Conservation (phyloP, 2,888 invertebrate genomes). For the Pyrgus malvae region DNA sequence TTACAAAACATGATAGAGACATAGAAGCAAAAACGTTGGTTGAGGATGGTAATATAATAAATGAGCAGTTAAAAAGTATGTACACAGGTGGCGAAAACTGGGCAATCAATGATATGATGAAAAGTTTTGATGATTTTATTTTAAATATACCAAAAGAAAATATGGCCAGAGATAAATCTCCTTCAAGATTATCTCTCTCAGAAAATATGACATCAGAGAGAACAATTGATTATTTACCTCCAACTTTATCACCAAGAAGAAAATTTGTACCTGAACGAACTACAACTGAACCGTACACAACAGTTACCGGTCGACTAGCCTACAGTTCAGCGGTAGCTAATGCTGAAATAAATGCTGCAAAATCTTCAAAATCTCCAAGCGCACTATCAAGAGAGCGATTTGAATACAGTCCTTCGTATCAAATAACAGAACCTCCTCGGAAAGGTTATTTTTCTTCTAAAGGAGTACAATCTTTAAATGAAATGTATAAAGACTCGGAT, state of each 20-base stretch:
- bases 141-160: constrained; percentile 76
- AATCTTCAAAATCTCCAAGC: constrained; percentile 75
- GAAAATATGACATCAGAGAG: constrained; percentile 84
- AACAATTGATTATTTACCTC: constrained; percentile 83
- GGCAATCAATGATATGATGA: constrained; percentile 85
- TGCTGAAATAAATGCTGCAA: constrained; percentile 81
- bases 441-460: constrained; percentile 66
- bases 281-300: constrained; percentile 84
- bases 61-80: constrained; percentile 86
- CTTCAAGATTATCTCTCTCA: constrained; percentile 83
- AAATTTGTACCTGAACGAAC: constrained; percentile 80
- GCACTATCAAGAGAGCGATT: constrained; percentile 82
- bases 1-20: constrained; percentile 73
- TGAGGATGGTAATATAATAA: constrained; percentile 85
- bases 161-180: constrained; percentile 78
- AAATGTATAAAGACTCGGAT: constrained; percentile 77
- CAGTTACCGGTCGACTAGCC: constrained; percentile 84
- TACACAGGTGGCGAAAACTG: constrained; percentile 85
- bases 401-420: constrained; percentile 80
- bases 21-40: constrained; percentile 82
- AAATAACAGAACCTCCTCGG: constrained; percentile 60
- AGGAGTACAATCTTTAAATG: constrained; percentile 71
- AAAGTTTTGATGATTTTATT: constrained; percentile 83
- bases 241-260: constrained; percentile 81
- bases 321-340: constrained; percentile 86